Base-by-base conservation (phyloP, 1,140 invertebrate genomes). In the Dolichoris vasculosae region DNA sequence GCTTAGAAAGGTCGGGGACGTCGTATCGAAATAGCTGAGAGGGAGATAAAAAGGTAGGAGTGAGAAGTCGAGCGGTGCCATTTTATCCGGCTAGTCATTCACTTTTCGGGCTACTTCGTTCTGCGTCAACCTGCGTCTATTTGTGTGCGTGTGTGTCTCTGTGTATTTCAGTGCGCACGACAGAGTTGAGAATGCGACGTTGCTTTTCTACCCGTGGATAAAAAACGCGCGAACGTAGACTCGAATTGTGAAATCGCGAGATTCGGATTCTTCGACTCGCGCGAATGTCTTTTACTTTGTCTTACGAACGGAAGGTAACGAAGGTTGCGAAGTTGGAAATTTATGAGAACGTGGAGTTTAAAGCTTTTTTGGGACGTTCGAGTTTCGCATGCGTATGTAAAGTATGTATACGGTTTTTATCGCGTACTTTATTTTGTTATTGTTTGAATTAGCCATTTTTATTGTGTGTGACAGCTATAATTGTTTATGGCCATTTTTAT, bases 401-500 rank as follows among this genome's bases (percentile, higher is more conserved):
- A 59, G 55, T 59, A 6, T 30, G 32, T 40, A 0, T 3, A 20
- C 17, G 20, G 32, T 20, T 38, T 69, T 69, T 38, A 38, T 38
- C 4, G 15, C 11, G 67, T 69, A 15, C 67, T 69, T 69, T 32
- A 38, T 32, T 38, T 38, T 38, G 67, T 38, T 38, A 23, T 69
- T 23, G 67, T 69, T 69, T 69, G 55, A 59, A 59, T 59, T 59
- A 59, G 55, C 26, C 23, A 26, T 4, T 26, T 23, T 38, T 38
- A 69, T 38, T 15, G 35, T 38, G 32, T 38, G 15, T 40, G 32
- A 13, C 71, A 30, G 43, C 20, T 75, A n/a, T 75, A 75, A 48
- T 46, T 46, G 71, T 75, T 75, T 75, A 38, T 38, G n/a, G 26
- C 71, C 30, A 32, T 75, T 75, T 75, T 75, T 75, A 46, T 8